These are phyloP conservation scores for Copsychus sechellarum DNA, from an alignment of 2,113 vertebrate species.

Conservation along the genomic window DNA sequence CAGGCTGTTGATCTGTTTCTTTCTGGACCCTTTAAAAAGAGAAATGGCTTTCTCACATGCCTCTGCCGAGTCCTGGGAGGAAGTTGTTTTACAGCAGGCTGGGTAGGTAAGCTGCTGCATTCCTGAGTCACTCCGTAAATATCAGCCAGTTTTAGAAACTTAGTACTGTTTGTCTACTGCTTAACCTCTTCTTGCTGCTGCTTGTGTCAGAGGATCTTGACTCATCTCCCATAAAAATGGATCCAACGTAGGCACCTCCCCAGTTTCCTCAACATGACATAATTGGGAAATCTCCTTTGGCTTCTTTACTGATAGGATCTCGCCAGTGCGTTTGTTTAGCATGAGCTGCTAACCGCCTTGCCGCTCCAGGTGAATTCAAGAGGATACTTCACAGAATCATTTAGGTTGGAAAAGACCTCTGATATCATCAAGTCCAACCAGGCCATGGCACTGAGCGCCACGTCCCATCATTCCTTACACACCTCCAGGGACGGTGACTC, in stretches of 20 bases:
- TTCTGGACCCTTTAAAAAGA: neutral
- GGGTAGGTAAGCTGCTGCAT: neutral
- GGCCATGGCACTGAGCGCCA: fast-evolving
- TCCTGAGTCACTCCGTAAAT: slow-evolving; percentile 9
- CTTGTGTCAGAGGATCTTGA: neutral
- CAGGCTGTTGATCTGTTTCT: neutral
- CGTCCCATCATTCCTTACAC: fast-evolving
- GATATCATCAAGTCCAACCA: neutral
- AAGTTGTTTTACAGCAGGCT: neutral
- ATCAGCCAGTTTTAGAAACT: neutral
- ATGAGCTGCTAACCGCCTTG: neutral
- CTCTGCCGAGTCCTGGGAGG: neutral
- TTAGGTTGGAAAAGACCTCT: neutral
- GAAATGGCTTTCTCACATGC: neutral
- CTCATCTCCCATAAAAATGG: neutral
- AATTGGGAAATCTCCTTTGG: neutral
- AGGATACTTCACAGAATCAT: neutral
- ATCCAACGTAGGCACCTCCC: neutral
- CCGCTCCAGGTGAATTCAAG: neutral
- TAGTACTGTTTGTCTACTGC: neutral
- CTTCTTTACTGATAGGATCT: fast-evolving
- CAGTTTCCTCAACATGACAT: neutral
- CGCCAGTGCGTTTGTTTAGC: fast-evolving
- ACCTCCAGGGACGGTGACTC: neutral
- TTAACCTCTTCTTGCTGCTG: neutral